Percentiles rank a stretch among this genome's conserved stretches.
phyloP scores from a whole-genome alignment of 2,797 vertebrate species.

The Odontamblyopus rebecca region DNA sequence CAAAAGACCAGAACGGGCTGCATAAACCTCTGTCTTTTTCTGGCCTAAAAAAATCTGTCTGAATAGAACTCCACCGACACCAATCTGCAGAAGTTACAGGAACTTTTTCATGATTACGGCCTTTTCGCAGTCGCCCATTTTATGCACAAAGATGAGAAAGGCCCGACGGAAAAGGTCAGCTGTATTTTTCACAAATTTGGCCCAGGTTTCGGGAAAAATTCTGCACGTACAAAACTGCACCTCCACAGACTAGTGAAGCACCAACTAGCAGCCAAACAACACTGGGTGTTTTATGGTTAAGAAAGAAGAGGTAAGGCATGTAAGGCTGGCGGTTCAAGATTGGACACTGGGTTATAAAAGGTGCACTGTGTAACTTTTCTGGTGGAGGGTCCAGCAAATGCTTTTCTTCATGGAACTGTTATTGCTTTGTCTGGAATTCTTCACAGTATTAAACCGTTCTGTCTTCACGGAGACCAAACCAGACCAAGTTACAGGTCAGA shows the following conservation, averaged over 20 bases:
- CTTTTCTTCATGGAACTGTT: too few species aligned
- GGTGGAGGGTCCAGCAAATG: too few species aligned
- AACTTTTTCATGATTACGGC: constrained; percentile 40
- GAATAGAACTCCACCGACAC: constrained; percentile 47
- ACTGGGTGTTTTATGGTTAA: constrained; percentile 1
- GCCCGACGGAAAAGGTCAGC: constrained; percentile 39
- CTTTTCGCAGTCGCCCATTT: constrained; percentile 25
- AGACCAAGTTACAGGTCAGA: too few species aligned
- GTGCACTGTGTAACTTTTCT: too few species aligned
- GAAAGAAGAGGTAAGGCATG: not conserved
- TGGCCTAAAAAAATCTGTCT: constrained; percentile 15
- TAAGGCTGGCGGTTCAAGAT: not conserved
- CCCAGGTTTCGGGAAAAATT: not conserved
- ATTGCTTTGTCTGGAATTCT: too few species aligned
- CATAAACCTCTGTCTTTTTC: constrained; percentile 7
- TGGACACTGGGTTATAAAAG: not conserved
- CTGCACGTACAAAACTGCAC: not conserved
- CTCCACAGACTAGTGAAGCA: constrained; percentile 34
- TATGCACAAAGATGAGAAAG: constrained; percentile 29
- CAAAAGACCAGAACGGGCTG: constrained; percentile 37
- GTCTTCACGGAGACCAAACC: too few species aligned
- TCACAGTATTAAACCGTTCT: too few species aligned
- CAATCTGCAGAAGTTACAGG: constrained; percentile 30
- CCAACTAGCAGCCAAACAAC: not conserved
- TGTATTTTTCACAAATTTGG: constrained; percentile 36